phyloP scores from a whole-genome alignment of 2,113 vertebrate species.

The Odocoileus virginianus region DNA sequence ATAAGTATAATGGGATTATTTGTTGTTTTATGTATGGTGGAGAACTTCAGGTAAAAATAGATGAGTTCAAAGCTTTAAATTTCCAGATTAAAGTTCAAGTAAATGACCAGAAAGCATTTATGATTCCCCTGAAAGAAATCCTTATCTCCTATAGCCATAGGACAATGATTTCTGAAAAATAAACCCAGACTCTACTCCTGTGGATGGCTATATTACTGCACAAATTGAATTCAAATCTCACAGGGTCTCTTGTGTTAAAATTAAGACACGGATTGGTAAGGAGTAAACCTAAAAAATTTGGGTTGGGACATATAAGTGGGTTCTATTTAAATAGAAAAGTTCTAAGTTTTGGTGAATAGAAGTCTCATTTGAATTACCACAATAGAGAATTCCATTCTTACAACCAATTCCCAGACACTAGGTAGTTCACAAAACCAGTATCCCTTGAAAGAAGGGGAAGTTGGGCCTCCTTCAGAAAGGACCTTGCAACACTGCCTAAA shows the following conservation, averaged over 20 bases:
- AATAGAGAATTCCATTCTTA: neutral
- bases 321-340: neutral
- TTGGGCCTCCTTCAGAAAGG: neutral
- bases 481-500: neutral
- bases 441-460: neutral
- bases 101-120: neutral
- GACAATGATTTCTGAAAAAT: neutral
- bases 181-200: neutral
- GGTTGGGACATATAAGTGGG: neutral
- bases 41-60: neutral
- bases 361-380: neutral
- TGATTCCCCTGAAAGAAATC: neutral
- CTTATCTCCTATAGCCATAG: neutral
- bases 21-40: neutral
- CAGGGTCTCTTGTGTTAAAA: neutral
- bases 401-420: neutral
- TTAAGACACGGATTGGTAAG: neutral
- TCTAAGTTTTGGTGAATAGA: neutral
- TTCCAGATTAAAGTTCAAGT: neutral
- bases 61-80: neutral
- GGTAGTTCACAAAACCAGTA: neutral
- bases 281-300: neutral
- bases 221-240: neutral
- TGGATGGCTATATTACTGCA: neutral
- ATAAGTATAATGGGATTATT: neutral